Base-by-base conservation (phyloP, 2,888 invertebrate genomes). In the Thecophora atra region DNA sequence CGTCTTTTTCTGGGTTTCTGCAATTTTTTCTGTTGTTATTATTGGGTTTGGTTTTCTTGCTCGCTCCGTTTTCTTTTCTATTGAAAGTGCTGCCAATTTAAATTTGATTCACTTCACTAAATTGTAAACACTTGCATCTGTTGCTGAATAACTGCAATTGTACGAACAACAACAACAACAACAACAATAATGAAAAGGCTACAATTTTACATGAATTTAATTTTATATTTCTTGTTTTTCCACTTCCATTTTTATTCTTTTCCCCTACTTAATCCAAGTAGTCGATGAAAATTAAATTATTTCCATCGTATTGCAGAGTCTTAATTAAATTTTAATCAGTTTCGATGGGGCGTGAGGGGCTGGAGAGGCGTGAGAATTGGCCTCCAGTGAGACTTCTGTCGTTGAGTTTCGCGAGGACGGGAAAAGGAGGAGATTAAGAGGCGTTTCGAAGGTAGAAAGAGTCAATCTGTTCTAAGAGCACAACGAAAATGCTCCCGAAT, bases 11-110 rank as follows among this genome's bases (percentile, higher is more conserved):
- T 6, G 19, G n/a, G 17, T 63, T 63, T 28, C 2, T 21, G 7
- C 7, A 19, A 6, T 19, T 63, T 30, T 37, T 63, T 37, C 37
- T 56, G 21, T 68, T 58, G 5, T 6, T 67, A n/a, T 0, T 52
- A 30, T 30, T 66, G 1, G 4, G n/a, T 66, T 28, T 24, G 28
- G 15, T 26, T 51, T 66, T 17, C 19, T 54, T 52, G 26, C 24
- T 60, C 24, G 17, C 8, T 28, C 52, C 30, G 13, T 52, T 6
- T 28, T 52, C 30, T 3, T 52, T 6, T 51, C 17, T 51, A 1
- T 51, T 51, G 51, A 51, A 51, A n/a, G 54, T 54, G 67, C 56
- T 68, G 56, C 58, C 68, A 68, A 68, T 68, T 68, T 68, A 37
- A 68, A 56, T 68, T 68, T 58, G 58, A 30, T 56, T 37, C 44